A percentile compares a stretch with the other conserved stretches of the same genome.
Evolutionary conservation across 2,113 vertebrate genomes (phyloP).

Genomic region (Platysternon megacephalum): DNA sequence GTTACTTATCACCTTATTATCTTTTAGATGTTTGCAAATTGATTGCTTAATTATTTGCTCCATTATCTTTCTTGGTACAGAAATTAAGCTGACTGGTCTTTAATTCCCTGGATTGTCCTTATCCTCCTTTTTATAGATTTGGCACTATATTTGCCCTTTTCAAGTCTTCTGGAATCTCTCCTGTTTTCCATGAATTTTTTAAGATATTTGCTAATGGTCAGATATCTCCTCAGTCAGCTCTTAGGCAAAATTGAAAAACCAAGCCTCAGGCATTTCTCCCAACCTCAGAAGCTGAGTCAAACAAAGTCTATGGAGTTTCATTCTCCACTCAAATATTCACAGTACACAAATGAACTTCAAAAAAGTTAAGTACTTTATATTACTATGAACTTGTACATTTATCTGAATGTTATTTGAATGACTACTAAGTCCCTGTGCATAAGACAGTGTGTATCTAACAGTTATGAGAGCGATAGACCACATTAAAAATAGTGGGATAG

Average conservation of each 20-base stretch:
- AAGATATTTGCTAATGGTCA: too few species aligned
- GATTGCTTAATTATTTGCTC: too few species aligned
- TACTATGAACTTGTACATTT: background rate
- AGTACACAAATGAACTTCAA: background rate
- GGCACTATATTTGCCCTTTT: too few species aligned
- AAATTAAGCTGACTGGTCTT: too few species aligned
- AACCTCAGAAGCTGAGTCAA: conserved; percentile 30
- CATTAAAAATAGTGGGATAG: background rate
- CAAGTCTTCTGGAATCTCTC: too few species aligned
- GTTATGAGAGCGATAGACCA: background rate
- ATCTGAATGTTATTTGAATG: background rate
- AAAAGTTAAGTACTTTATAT: background rate
- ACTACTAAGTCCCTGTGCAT: background rate
- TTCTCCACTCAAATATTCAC: background rate
- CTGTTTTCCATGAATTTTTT: too few species aligned
- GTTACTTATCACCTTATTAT: too few species aligned
- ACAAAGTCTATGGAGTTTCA: background rate
- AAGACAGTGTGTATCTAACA: background rate
- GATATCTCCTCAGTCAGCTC: background rate
- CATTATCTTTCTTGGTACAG: too few species aligned
- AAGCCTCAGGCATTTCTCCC: background rate
- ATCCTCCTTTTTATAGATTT: too few species aligned
- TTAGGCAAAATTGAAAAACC: background rate
- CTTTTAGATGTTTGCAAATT: too few species aligned
- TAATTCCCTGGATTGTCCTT: too few species aligned